Percentiles rank a stretch among this genome's conserved stretches.
Evolutionary conservation across 1,140 invertebrate genomes (phyloP).

Genomic region (Pygmarrhopalites habei): DNA sequence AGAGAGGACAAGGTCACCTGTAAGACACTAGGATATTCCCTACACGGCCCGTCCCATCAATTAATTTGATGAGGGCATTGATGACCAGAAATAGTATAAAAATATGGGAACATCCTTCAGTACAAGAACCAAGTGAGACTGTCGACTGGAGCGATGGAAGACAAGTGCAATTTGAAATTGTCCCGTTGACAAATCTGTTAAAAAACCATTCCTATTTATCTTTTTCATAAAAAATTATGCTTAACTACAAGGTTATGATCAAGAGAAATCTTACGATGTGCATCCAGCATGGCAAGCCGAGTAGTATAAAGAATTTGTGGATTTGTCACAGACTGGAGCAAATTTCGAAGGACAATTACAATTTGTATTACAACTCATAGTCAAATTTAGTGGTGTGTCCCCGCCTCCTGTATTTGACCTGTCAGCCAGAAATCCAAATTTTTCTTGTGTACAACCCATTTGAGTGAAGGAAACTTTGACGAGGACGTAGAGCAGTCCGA

Average conservation of each 20-base stretch:
- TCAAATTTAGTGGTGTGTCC: slow-evolving; percentile 24
- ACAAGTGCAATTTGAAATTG: slow-evolving; percentile 27
- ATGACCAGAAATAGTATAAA: slow-evolving; percentile 41
- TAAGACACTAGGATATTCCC: slow-evolving; percentile 42
- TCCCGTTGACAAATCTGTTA: slow-evolving; percentile 19
- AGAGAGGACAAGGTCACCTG: too few species aligned
- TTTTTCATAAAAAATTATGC: too few species aligned
- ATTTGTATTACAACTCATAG: slow-evolving; percentile 35
- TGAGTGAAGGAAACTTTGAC: slow-evolving; percentile 61
- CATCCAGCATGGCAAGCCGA: slow-evolving; percentile 41
- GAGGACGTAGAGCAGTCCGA: slow-evolving; percentile 56
- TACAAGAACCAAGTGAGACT: slow-evolving; percentile 38
- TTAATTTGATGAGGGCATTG: slow-evolving; percentile 39
- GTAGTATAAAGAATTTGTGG: slow-evolving; percentile 36
- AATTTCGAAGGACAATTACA: slow-evolving; percentile 40
- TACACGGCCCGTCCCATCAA: slow-evolving; percentile 41
- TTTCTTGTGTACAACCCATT: slow-evolving; percentile 53
- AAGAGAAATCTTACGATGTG: slow-evolving; percentile 8
- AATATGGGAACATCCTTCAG: slow-evolving; percentile 31
- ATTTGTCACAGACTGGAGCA: slow-evolving; percentile 38
- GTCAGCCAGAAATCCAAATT: slow-evolving; percentile 27
- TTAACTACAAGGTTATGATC: too few species aligned
- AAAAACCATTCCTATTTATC: too few species aligned
- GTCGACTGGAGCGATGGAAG: slow-evolving; percentile 8
- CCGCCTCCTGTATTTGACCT: not conserved